A percentile compares a stretch with the other conserved stretches of the same genome.
Evolutionary conservation across 2,113 vertebrate species (phyloP).

Genomic region (Neoarius graeffei): DNA sequence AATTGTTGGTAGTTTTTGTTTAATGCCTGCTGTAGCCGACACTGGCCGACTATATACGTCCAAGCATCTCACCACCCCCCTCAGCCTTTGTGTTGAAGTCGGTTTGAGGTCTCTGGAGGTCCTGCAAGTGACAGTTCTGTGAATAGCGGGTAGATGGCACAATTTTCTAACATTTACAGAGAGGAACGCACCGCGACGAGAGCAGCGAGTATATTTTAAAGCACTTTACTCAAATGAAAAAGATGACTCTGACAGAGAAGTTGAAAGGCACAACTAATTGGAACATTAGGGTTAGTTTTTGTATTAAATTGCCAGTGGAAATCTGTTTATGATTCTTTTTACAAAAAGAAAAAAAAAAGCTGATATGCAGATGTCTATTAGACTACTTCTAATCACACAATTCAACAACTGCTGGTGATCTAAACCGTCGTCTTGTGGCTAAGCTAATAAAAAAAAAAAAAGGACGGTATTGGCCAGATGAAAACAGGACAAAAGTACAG

Average conservation of each 20-base stretch:
- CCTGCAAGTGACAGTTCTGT: conserved; percentile 92
- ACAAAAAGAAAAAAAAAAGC: neutral
- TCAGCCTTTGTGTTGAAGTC: conserved; percentile 76
- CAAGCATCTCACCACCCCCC: conserved; percentile 58
- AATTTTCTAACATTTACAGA: conserved; percentile 99
- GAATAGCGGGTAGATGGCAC: conserved; percentile 99
- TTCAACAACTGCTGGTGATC: neutral
- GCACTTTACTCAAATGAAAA: conserved; percentile 86
- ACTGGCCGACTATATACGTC: conserved; percentile 42
- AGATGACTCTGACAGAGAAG: conserved; percentile 78
- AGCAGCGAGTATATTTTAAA: conserved; percentile 86
- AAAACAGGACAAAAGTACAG: neutral
- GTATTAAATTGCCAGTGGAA: conserved; percentile 23
- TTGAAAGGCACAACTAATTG: conserved; percentile 80
- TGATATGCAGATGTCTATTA: neutral
- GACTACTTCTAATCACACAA: neutral
- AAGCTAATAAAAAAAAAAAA: neutral
- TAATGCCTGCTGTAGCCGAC: conserved; percentile 24
- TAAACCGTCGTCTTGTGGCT: neutral
- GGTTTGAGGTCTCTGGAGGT: conserved; percentile 84
- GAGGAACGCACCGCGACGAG: conserved; percentile 77
- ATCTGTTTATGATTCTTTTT: neutral
- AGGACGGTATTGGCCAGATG: neutral
- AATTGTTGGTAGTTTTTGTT: conserved; percentile 35
- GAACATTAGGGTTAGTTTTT: conserved; percentile 69